Evolutionary conservation across 1,140 invertebrate genomes (phyloP).

Genomic region (Melitaea cinxia): DNA sequence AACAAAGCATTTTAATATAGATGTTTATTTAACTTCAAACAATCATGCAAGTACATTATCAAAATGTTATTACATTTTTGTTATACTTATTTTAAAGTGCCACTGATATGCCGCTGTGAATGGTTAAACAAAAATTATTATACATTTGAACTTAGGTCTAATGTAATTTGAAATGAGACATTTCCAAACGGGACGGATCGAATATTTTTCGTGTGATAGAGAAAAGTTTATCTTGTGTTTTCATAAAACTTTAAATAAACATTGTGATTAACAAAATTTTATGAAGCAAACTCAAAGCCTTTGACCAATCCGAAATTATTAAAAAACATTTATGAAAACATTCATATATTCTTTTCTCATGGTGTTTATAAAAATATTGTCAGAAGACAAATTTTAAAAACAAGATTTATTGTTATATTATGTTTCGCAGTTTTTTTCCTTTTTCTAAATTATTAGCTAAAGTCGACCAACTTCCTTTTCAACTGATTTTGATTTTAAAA

Average conservation of each 20-base stretch:
- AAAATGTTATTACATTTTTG: constrained; percentile 66
- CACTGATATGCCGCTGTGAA: constrained; percentile 70
- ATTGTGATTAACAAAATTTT: not conserved
- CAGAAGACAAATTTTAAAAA: not conserved
- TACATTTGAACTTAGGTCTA: constrained; percentile 51
- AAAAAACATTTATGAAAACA: constrained; percentile 9
- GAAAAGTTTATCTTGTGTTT: constrained; percentile 19
- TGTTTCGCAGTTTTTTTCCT: constrained; percentile 17
- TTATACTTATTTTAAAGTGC: constrained; percentile 62
- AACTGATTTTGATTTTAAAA: constrained; percentile 40
- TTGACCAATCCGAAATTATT: not conserved
- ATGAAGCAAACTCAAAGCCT: not conserved
- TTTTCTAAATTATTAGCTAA: constrained; percentile 34
- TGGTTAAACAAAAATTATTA: constrained; percentile 61
- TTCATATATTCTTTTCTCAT: constrained; percentile 6
- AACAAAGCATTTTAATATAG: constrained; percentile 7
- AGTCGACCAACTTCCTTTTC: constrained; percentile 32
- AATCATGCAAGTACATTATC: constrained; percentile 76
- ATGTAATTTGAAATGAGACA: constrained; percentile 48
- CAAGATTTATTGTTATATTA: not conserved
- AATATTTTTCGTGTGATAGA: constrained; percentile 20
- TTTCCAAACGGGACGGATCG: constrained; percentile 47
- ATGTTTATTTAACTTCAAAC: constrained; percentile 72
- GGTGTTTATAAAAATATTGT: constrained; percentile 9
- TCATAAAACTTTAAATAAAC: constrained; percentile 10